Evolutionary conservation across 2,888 invertebrate genomes (phyloP).

Genomic region (Taphrorychus bicolor): DNA sequence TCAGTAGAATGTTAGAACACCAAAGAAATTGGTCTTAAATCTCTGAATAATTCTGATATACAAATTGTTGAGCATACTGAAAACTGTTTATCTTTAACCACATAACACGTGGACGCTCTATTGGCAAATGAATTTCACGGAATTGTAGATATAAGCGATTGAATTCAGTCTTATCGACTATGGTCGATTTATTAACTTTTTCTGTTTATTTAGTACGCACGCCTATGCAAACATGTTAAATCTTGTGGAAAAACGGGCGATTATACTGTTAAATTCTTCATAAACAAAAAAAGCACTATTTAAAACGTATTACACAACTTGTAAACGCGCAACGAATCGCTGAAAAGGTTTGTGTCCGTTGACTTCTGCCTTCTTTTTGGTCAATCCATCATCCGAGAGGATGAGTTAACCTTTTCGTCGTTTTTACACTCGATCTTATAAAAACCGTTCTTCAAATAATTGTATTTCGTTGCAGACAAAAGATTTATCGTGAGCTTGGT

Average conservation of each 20-base stretch:
- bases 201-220: no score
- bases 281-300: constrained; percentile 32
- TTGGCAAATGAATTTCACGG: no score
- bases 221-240: constrained; percentile 13
- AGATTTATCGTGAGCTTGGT: neutral
- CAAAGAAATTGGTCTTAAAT: no score
- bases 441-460: constrained; percentile 42
- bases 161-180: no score
- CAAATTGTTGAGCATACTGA: no score
- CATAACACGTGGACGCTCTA: no score
- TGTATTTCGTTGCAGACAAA: constrained; percentile 37
- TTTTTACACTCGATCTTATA: constrained; percentile 20
- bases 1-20: no score
- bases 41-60: no score
- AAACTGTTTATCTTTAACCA: no score
- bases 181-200: no score
- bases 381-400: constrained; percentile 14
- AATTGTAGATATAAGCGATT: no score
- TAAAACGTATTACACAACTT: constrained; percentile 36
- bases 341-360: constrained; percentile 33
- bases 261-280: constrained; percentile 25
- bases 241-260: constrained; percentile 28
- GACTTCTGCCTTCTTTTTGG: constrained; percentile 21
- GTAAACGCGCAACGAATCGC: constrained; percentile 33
- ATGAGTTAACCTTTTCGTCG: constrained; percentile 32